These are phyloP conservation scores for Phthorimaea operculella DNA, from an alignment of 1,140 invertebrate genomes.

Conservation along the genomic window DNA sequence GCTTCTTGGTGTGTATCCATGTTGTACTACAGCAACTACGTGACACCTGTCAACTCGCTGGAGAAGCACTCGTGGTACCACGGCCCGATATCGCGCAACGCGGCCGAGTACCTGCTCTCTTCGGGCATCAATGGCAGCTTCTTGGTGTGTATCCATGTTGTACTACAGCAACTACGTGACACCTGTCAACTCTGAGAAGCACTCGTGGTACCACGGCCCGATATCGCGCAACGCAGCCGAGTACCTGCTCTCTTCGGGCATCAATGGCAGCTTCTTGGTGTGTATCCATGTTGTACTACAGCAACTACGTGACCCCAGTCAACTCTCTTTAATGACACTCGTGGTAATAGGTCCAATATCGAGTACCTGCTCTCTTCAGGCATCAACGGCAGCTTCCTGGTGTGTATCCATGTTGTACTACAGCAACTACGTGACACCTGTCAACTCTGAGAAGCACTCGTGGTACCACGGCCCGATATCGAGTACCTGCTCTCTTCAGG, in stretches of 20 bases:
- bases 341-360: constrained; percentile 98
- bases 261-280: constrained; percentile 95
- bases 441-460: too few relatives aligned
- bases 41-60: constrained; percentile 96
- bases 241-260: constrained; percentile 96
- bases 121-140: constrained; percentile 99
- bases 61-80: constrained; percentile 99
- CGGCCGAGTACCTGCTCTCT: constrained; percentile 96
- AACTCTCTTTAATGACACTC: constrained; percentile 99
- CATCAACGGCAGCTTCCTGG: constrained; percentile 97
- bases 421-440: too few relatives aligned
- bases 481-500: too few relatives aligned
- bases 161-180: constrained; percentile 98
- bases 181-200: constrained; percentile 98
- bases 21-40: constrained; percentile 93
- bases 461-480: too few relatives aligned
- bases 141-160: constrained; percentile 64
- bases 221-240: constrained; percentile 96
- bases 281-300: constrained; percentile 49
- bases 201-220: constrained; percentile 98
- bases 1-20: constrained; percentile 76
- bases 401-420: constrained; percentile 28
- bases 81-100: constrained; percentile 94
- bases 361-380: constrained; percentile 98
- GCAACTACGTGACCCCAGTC: constrained; percentile 97